Conservation (phyloP, 2,113 vertebrate species). For the Cryptotis parvus region DNA sequence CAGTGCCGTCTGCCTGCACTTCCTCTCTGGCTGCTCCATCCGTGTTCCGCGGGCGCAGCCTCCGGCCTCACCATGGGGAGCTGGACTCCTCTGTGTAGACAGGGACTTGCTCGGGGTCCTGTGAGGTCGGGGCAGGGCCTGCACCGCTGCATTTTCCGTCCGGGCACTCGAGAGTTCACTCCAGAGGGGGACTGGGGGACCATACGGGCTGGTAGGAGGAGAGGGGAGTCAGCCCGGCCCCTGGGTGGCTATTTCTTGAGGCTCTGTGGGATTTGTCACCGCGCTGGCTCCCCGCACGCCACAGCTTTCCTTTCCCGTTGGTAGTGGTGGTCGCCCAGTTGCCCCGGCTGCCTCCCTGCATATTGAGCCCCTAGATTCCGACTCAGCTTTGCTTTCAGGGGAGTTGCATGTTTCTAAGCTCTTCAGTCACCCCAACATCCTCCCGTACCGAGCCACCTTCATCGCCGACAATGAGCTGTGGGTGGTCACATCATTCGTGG, state of each 20-base stretch:
- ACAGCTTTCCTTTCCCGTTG: too few species aligned
- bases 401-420: constrained; percentile 98
- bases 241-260: not conserved
- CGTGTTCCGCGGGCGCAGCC: not conserved
- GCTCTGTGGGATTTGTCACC: not conserved
- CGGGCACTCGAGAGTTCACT: too few species aligned
- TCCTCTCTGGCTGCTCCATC: not conserved
- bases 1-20: not conserved
- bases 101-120: not conserved
- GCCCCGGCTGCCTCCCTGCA: not conserved
- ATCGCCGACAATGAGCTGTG: constrained; percentile 97
- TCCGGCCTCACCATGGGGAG: not conserved
- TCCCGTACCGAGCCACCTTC: constrained; percentile 97
- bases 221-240: too few species aligned
- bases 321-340: not conserved
- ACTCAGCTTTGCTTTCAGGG: constrained; percentile 82
- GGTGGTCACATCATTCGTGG: constrained; percentile 98
- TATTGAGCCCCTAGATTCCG: not conserved
- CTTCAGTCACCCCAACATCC: constrained; percentile 96
- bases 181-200: too few species aligned
- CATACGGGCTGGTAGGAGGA: too few species aligned
- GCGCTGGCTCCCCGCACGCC: too few species aligned
- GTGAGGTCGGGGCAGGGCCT: not conserved
- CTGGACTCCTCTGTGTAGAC: not conserved
- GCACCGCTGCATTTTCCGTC: too few species aligned